Percentiles rank a stretch among this genome's conserved stretches.
phyloP scores from a whole-genome alignment of 2,888 invertebrate genomes.

The Unio pictorum region DNA sequence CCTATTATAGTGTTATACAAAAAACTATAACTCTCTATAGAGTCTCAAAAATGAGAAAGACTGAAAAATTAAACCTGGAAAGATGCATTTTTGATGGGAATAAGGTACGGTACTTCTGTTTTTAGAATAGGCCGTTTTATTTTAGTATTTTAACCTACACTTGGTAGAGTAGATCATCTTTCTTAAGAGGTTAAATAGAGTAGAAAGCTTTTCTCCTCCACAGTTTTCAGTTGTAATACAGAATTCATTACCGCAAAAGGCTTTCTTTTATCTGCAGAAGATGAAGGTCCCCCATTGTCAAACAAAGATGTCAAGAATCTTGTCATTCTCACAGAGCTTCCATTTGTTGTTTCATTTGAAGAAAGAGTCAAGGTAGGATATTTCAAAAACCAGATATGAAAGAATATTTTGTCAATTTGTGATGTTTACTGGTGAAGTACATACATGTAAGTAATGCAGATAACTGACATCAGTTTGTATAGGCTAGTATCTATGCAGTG shows the following conservation, averaged over 20 bases:
- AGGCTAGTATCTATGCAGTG: too few relatives aligned
- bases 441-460: too few relatives aligned
- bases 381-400: background rate
- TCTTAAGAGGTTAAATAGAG: background rate
- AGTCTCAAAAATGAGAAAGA: too few relatives aligned
- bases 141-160: background rate
- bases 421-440: too few relatives aligned
- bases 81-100: too few relatives aligned
- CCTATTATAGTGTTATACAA: too few relatives aligned
- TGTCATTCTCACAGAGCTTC: conserved; percentile 91
- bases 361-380: conserved; percentile 85
- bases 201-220: background rate
- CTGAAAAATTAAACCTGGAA: too few relatives aligned
- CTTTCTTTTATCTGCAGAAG: conserved; percentile 75
- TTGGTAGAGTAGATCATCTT: background rate
- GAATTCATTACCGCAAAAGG: conserved; percentile 1
- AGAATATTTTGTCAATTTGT: too few relatives aligned
- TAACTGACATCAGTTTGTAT: too few relatives aligned
- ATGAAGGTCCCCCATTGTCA: conserved; percentile 85
- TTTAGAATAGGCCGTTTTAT: too few relatives aligned
- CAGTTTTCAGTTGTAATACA: background rate
- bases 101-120: too few relatives aligned
- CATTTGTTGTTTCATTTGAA: conserved; percentile 93
- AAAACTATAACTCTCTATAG: too few relatives aligned
- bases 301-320: conserved; percentile 90